Evolutionary conservation across 1,140 invertebrate species (phyloP).

Genomic region (Orussus abietinus): DNA sequence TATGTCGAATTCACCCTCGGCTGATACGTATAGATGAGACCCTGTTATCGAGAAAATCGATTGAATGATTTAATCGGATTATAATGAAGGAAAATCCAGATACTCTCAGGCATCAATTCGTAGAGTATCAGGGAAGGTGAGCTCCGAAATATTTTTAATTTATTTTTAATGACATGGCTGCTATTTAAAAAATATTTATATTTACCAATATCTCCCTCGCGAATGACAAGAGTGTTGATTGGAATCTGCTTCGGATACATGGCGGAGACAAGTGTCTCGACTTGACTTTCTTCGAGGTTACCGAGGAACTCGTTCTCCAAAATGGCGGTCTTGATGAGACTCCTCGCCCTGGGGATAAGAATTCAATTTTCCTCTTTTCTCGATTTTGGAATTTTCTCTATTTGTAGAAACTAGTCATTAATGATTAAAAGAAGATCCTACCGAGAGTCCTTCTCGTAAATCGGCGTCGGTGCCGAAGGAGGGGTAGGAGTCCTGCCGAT

Average conservation of each 20-base stretch:
- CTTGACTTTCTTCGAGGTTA: slow-evolving; percentile 82
- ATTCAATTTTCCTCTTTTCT: slow-evolving; percentile 17
- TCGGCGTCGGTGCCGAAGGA: slow-evolving; percentile 14
- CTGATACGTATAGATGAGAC: slow-evolving; percentile 76
- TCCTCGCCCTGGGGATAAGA: slow-evolving; percentile 54
- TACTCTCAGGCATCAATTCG: too few relatives aligned
- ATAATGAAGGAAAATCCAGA: too few relatives aligned
- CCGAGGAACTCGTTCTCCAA: slow-evolving; percentile 89
- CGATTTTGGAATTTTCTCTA: slow-evolving; percentile 21
- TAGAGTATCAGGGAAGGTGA: too few relatives aligned
- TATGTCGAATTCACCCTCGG: slow-evolving; percentile 80
- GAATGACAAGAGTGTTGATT: slow-evolving; percentile 76
- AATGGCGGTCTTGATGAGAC: slow-evolving; percentile 70
- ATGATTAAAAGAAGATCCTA: slow-evolving; percentile 3
- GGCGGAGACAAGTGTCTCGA: slow-evolving; percentile 81
- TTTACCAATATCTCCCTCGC: slow-evolving; percentile 75
- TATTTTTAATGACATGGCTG: too few relatives aligned
- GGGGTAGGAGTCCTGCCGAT: slow-evolving; percentile 41
- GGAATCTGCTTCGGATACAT: slow-evolving; percentile 81
- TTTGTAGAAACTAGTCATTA: neutral
- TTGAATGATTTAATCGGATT: too few relatives aligned
- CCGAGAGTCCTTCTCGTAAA: slow-evolving; percentile 9
- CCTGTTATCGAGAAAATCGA: slow-evolving; percentile 40
- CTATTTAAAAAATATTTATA: too few relatives aligned
- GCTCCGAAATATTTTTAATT: too few relatives aligned